phyloP scores from a whole-genome alignment of 1,140 invertebrate genomes.

The Atopsyche davidsoni region DNA sequence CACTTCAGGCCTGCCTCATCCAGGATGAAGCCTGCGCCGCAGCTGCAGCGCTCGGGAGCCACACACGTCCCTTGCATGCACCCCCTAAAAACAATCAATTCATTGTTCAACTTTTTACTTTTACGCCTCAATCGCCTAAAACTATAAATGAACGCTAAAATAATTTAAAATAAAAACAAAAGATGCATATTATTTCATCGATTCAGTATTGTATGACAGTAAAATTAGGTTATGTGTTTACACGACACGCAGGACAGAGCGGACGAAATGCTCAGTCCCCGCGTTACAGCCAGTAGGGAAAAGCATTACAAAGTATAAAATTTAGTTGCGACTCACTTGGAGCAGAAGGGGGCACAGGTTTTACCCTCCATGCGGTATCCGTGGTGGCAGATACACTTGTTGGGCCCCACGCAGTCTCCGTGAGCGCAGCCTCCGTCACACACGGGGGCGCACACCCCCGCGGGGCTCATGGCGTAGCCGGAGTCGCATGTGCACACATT shows the following conservation, averaged over 20 bases:
- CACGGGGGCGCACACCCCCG: conserved; percentile 32
- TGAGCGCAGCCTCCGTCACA: conserved; percentile 37
- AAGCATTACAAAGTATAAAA: no score
- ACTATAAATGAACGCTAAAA: no score
- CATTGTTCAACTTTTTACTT: neutral
- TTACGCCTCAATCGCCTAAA: no score
- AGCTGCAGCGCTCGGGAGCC: conserved; percentile 50
- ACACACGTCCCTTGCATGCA: conserved; percentile 50
- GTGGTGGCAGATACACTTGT: conserved; percentile 46
- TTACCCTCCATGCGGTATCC: conserved; percentile 44
- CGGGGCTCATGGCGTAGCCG: conserved; percentile 37
- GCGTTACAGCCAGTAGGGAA: no score
- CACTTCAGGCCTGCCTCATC: conserved; percentile 34
- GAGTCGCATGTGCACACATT: conserved; percentile 47
- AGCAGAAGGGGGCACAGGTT: conserved; percentile 48
- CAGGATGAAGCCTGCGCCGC: conserved; percentile 35
- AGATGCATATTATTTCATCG: no score
- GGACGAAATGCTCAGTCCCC: no score
- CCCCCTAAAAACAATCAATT: conserved; percentile 33
- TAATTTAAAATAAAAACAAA: neutral
- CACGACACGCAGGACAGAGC: no score
- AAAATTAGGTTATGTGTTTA: no score
- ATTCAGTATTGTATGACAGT: no score
- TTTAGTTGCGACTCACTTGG: conserved; percentile 38
- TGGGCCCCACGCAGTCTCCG: conserved; percentile 49